Conservation (phyloP, 2,113 vertebrate species). For the Chrysemys picta region DNA sequence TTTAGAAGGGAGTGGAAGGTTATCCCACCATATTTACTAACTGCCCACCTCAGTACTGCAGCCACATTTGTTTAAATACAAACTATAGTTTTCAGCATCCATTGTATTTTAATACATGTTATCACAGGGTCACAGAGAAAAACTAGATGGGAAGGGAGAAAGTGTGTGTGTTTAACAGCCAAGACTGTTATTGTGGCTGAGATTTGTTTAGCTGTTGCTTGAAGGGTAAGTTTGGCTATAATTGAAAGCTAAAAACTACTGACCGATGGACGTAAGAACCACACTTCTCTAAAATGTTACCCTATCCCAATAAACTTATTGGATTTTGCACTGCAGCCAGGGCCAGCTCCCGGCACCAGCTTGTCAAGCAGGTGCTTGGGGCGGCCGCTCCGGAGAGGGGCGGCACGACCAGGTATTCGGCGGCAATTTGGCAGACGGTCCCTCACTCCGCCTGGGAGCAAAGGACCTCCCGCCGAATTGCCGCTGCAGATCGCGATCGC, state of each 20-base stretch:
- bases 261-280: background rate
- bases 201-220: background rate
- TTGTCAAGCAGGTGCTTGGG: no score
- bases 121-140: background rate
- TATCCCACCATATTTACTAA: no score
- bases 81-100: background rate
- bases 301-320: background rate
- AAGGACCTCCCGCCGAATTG: no score
- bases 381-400: no score
- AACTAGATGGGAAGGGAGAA: background rate
- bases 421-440: no score
- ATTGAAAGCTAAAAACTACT: background rate
- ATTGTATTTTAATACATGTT: background rate
- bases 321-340: background rate
- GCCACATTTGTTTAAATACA: background rate
- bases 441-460: no score
- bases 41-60: no score
- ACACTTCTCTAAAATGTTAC: background rate
- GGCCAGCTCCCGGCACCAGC: no score
- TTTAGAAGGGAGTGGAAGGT: no score
- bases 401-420: no score
- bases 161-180: background rate
- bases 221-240: background rate
- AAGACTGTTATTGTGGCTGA: background rate
- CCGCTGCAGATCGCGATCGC: no score